These are phyloP conservation scores for Campylomormyrus tamandua DNA, from an alignment of 2,113 vertebrate genomes.

Conservation along the genomic window DNA sequence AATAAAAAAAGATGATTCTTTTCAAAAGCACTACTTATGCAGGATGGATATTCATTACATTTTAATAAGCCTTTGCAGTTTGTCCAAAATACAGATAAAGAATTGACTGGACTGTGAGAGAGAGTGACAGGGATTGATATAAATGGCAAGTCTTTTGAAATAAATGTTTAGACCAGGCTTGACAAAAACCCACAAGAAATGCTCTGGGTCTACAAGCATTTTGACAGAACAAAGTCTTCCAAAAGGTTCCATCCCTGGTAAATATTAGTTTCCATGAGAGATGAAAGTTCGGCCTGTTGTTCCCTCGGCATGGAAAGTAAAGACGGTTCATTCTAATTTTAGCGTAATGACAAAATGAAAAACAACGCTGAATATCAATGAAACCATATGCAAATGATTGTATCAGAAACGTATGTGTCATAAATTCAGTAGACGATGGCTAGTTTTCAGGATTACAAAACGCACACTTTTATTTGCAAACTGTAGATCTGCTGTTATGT, in stretches of 20 bases:
- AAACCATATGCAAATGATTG: not conserved
- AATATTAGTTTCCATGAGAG: not conserved
- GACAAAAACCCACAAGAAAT: not conserved
- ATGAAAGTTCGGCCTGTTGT: not conserved
- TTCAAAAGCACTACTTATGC: not conserved
- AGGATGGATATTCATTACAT: not conserved
- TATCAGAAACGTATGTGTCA: not conserved
- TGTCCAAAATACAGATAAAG: not conserved
- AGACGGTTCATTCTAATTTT: not conserved
- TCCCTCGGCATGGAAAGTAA: not conserved
- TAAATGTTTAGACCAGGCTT: not conserved
- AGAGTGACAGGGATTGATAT: not conserved
- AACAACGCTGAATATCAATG: not conserved
- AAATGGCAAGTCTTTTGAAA: conserved; percentile 1
- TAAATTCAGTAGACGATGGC: not conserved
- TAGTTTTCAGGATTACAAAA: not conserved
- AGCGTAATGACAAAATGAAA: not conserved
- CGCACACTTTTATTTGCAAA: not conserved
- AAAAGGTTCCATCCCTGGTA: not conserved
- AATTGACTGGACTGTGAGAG: not conserved
- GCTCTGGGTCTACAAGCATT: not conserved
- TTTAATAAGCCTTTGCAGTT: not conserved
- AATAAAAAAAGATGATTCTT: not conserved
- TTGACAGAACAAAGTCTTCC: not conserved
- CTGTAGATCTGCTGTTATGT: not conserved